Evolutionary conservation across 92 coral and sea anemone genomes (phyloP), one percentile per base, ranked within the genome.

Genomic region (Actinostola sp.): DNA sequence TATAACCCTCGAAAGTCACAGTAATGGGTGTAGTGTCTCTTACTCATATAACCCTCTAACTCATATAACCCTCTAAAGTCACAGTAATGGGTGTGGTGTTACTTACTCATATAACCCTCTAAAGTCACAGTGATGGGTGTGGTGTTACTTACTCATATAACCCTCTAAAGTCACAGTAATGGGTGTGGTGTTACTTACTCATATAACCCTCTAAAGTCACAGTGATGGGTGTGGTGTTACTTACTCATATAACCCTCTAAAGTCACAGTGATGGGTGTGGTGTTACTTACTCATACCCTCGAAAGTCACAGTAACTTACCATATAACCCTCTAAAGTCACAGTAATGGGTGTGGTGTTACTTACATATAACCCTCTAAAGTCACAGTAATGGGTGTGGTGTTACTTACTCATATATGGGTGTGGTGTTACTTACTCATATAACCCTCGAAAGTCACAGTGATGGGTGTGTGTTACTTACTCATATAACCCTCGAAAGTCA

Each of bases 341-440:
- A 76, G 73, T 90, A 84, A n/a, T 73, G 84, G 12, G 86, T 54
- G 54, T 88, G 86, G 25, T 84, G 84, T 26, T 78, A 62, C 28
- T n/a, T n/a, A n/a, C 77, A 52, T 32, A 25, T 31, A 73, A 55
- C 2, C 93, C 93, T 21, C 76, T 59, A 51, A 34, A 12, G 36
- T 66, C 65, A 51, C 77, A 72, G 73, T 89, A 82, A 17, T 70
- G 81, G 17, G 83, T 46, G 49, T 87, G 84, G 28, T 82, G 84
- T 26, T 75, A n/a, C n/a, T n/a, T n/a, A n/a, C n/a, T n/a, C n/a
- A n/a, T n/a, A n/a, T n/a, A n/a, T n/a, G n/a, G n/a, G n/a, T n/a
- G n/a, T n/a, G n/a, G n/a, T n/a, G n/a, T n/a, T n/a, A 53, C 60
- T 53, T 53, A 89, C 93, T 80, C 77, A 52, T 32, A 25, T 31